phyloP scores from a whole-genome alignment of 2,797 vertebrate genomes.

The Eulemur rubriventer region DNA sequence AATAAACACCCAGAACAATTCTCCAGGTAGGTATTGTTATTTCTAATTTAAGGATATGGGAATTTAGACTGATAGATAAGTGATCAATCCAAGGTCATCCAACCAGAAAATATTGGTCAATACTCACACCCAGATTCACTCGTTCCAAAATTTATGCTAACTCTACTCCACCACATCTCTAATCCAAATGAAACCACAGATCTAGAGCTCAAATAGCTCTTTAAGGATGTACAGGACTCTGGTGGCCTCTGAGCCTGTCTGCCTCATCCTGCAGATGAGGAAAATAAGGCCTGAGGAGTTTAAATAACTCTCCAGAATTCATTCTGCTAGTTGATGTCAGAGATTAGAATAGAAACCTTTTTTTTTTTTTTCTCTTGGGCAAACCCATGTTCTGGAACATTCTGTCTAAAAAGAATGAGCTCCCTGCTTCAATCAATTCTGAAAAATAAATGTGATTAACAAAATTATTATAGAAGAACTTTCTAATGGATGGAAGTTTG shows the following conservation, averaged over 20 bases:
- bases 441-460: conserved; percentile 2
- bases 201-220: not conserved
- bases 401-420: not conserved
- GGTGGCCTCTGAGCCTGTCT: not conserved
- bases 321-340: not conserved
- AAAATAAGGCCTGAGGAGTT: not conserved
- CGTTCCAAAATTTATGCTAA: not conserved
- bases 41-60: not conserved
- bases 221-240: not conserved
- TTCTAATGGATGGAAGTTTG: not conserved
- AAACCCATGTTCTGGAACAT: not conserved
- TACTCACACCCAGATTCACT: not conserved
- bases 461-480: not conserved
- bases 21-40: not conserved
- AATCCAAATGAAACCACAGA: not conserved
- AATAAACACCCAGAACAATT: not conserved
- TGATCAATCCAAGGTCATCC: not conserved
- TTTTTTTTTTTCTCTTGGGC: not conserved
- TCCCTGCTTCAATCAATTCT: not conserved
- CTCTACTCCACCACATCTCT: not conserved
- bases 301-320: not conserved
- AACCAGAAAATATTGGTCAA: not conserved
- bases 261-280: not conserved
- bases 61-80: not conserved
- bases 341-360: not conserved